Base-by-base conservation (phyloP, 2,888 invertebrate species). In the Nudaria mundana region DNA sequence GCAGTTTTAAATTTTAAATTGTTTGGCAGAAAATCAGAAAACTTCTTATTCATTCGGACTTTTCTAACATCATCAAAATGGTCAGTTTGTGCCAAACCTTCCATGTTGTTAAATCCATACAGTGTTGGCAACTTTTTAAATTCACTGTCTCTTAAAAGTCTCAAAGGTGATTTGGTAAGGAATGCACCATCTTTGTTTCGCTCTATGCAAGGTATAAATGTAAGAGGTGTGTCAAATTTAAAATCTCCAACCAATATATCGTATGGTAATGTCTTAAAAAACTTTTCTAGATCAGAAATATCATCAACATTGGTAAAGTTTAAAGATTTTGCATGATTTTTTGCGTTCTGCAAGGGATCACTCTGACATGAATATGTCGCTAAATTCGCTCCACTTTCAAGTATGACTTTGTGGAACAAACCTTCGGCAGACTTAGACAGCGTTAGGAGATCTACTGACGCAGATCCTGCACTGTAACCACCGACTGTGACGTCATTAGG, bases 11-110 rank as follows among this genome's bases (percentile, higher is more conserved):
- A 79, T n/a, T 62, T 40, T 3, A 81, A 56, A 32, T 79, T 71
- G 22, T 47, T 52, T 1, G 80, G 76, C 11, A 81, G 43, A 40
- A 75, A 76, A 4, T 75, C 64, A 0, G 67, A 60, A 44, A 81
- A 76, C 1, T 69, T 69, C 10, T 52, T 31, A 40, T 70, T 66
- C 61, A 72, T 67, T 33, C 15, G 30, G 1, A 25, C 15, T 25
- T 42, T 56, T 57, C 62, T 60, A 10, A n/a, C 13, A 5, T 16
- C 3, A n/a, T 62, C 52, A 37, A 66, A 65, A 3, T 36, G 5
- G 0, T 20, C 22, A 3, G 55, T 16, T 3, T 57, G 47, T 2
- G 58, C 14, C 28, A 62, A 40, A 3, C 72, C 72, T 45, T 73
- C 71, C 67, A 71, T 66, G 10, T 71, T 53, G 14, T 66, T 41